Evolutionary conservation across 2,888 invertebrate genomes (phyloP).

Genomic region (Tanypteryx hageni): DNA sequence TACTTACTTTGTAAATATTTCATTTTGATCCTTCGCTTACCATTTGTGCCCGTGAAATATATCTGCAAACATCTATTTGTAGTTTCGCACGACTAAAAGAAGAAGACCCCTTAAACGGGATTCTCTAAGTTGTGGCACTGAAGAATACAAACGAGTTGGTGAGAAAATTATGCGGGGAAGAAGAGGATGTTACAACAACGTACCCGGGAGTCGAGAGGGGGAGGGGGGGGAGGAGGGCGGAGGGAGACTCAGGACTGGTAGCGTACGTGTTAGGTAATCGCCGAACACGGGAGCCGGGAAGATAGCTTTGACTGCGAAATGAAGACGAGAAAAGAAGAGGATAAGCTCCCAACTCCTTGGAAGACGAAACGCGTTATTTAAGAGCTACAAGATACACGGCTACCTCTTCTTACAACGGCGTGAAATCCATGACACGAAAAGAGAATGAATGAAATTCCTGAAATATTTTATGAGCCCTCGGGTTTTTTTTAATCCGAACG

Average conservation of each 20-base stretch:
- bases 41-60: background rate
- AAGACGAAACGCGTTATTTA: background rate
- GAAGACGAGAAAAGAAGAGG: slow-evolving; percentile 38
- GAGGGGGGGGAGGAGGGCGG: background rate
- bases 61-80: slow-evolving; percentile 46
- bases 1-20: background rate
- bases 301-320: slow-evolving; percentile 50
- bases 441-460: slow-evolving; percentile 32
- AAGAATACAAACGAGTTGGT: background rate
- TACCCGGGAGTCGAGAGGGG: background rate
- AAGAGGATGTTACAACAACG: slow-evolving; percentile 2
- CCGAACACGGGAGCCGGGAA: slow-evolving; percentile 48
- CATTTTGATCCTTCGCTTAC: background rate
- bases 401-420: background rate
- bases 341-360: background rate
- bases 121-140: background rate
- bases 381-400: slow-evolving; percentile 19
- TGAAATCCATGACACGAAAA: background rate
- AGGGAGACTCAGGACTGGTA: background rate
- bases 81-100: background rate
- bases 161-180: slow-evolving; percentile 2
- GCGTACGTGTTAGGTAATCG: slow-evolving; percentile 59
- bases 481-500: background rate
- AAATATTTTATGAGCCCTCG: background rate
- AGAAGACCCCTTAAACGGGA: background rate